Evolutionary conservation across 2,113 vertebrate genomes (phyloP), one percentile per base, ranked within the genome.

Genomic region (Girardinichthys multiradiatus): DNA sequence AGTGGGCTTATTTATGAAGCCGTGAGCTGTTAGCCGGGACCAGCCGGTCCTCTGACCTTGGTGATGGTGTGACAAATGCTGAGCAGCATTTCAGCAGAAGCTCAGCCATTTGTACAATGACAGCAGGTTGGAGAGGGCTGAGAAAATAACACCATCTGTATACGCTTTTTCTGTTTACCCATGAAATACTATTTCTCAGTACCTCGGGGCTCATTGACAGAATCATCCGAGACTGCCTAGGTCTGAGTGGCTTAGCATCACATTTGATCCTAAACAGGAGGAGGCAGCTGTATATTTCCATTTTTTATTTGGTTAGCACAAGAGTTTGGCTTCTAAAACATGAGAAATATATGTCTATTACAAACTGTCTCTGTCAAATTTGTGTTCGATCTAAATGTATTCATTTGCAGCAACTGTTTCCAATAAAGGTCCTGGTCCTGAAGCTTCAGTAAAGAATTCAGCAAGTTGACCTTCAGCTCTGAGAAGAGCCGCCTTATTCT

Each of bases 21-120:
- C 31, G 31, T 2, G 82, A 70, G 45, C 69, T 0, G 74, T 45
- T 37, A 83, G 81, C 74, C 78, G 76, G 76, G 61, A 81, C 78
- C 80, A 24, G 65, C 69, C 67, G 82, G 81, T 79, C 79, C 82
- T 51, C 65, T 85, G 88, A 92, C 91, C 89, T 91, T 90, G 89
- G 72, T 68, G 72, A 68, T 66, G 76, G 70, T 59, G 72, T 87
- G 86, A 86, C 80, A 84, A 86, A 87, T 78, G 81, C 86, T 69
- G 28, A 64, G 68, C 84, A 74, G 79, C 74, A 62, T 83, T 79
- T 82, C 60, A 31, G 76, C 76, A 64, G 72, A 80, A 70, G 80
- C 73, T 26, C 1, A 60, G 74, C 76, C 74, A 12, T 86, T 82
- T 83, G 57, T 69, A 78, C 77, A 68, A 77, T 62, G 81, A 74